Evolutionary conservation across 2,888 invertebrate species (phyloP).

Genomic region (Oscheius sp.): DNA sequence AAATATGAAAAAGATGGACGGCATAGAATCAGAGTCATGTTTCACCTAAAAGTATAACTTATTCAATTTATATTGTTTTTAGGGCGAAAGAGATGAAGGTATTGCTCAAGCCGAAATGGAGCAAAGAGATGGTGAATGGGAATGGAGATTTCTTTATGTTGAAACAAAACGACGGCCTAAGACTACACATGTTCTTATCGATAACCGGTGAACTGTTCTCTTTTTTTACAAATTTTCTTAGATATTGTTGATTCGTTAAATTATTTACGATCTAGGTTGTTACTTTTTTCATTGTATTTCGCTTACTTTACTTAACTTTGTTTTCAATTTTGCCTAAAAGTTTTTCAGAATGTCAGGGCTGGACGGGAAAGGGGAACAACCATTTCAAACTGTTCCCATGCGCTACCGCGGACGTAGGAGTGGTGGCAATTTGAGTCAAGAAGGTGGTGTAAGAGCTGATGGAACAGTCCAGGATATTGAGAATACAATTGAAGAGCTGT

Average conservation of each 20-base stretch:
- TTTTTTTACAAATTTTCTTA: background rate
- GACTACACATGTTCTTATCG: constrained; percentile 60
- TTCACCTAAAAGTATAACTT: constrained; percentile 57
- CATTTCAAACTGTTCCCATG: no score
- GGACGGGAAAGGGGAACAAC: no score
- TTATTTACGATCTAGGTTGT: no score
- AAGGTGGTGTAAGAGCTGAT: constrained; percentile 23
- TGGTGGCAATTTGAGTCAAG: background rate
- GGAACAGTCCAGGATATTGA: constrained; percentile 38
- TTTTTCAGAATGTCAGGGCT: no score
- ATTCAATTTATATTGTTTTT: constrained; percentile 4
- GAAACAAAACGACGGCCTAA: constrained; percentile 55
- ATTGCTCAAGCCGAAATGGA: constrained; percentile 64
- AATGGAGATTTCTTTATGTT: constrained; percentile 49
- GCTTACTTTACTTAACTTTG: background rate
- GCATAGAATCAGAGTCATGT: constrained; percentile 63
- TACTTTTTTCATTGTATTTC: background rate
- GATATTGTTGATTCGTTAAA: background rate
- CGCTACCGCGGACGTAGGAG: constrained; percentile 19
- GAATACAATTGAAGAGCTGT: constrained; percentile 32
- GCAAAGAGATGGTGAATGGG: constrained; percentile 59
- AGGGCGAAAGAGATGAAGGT: constrained; percentile 61
- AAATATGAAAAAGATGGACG: constrained; percentile 63
- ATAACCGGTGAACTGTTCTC: constrained; percentile 55
- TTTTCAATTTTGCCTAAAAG: background rate